A percentile compares a stretch with the other conserved stretches of the same genome.
Evolutionary conservation across 2,888 invertebrate species (phyloP).

Genomic region (Tetheella fluctuosa): DNA sequence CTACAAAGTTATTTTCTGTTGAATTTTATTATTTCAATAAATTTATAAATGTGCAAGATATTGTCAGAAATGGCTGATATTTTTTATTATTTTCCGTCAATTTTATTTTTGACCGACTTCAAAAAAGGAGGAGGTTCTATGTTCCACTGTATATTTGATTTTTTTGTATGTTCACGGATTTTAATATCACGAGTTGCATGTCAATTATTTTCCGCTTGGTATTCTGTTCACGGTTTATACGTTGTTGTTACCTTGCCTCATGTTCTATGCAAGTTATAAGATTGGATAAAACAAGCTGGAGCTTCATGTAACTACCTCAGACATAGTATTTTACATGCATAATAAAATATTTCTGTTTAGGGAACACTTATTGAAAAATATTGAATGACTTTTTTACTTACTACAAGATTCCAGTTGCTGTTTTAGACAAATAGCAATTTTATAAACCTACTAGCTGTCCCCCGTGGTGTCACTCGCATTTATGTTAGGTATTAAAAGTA

Average conservation of each 20-base stretch:
- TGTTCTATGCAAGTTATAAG: constrained; percentile 17
- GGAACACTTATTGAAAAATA: background rate
- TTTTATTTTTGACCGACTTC: too few species aligned
- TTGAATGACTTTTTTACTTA: background rate
- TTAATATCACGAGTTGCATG: background rate
- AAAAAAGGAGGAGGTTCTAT: too few species aligned
- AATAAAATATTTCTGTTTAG: constrained; percentile 1
- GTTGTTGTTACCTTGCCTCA: constrained; percentile 15
- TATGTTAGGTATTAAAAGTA: too few species aligned
- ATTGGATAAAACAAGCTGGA: constrained; percentile 14
- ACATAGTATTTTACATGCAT: constrained; percentile 11
- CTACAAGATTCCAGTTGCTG: too few species aligned
- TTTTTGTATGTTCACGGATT: too few species aligned
- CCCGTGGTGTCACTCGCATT: too few species aligned
- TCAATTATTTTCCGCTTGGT: constrained; percentile 8
- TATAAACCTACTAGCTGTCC: too few species aligned
- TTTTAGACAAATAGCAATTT: too few species aligned
- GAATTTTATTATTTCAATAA: too few species aligned
- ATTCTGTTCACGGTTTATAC: constrained; percentile 10
- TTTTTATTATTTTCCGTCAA: background rate
- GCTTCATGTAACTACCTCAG: constrained; percentile 13
- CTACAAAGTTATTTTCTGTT: too few species aligned
- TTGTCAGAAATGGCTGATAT: background rate
- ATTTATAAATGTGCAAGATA: too few species aligned
- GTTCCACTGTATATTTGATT: too few species aligned